Evolutionary conservation across 2,888 invertebrate genomes (phyloP), one percentile per base, ranked within the genome.

Genomic region (Rhodophaea formosa): DNA sequence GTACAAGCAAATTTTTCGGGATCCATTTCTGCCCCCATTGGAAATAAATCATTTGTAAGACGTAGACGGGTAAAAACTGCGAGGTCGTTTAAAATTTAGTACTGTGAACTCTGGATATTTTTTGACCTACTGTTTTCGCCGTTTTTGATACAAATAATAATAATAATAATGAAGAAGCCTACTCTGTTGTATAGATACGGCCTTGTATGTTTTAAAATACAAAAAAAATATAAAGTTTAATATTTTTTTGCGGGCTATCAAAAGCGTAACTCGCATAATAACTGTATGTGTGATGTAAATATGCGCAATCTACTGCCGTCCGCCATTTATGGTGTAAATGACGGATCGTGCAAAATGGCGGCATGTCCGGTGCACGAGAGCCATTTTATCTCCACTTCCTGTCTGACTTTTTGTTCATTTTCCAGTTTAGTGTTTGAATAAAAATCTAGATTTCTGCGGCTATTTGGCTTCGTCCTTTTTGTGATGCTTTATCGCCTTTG

Each of bases 301-400:
- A 30, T 8, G 30, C 29, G 29, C n/a, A 53, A 42, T 39, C 23
- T 42, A 42, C 30, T 3, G n/a, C 10, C 15, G 15, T 29, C 53
- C 30, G 15, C 30, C 23, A 30, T 53, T 42, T 53, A n/a, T 15
- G 14, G 23, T 44, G n/a, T 8, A 44, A 53, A 39, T 51, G 35
- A 35, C 10, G 51, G 8, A 23, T 55, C 54, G 32, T 16, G 35
- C 45, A 45, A 55, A 55, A 51, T 51, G 51, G 51, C 51, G 16
- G 51, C 35, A 51, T 16, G 16, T 51, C 51, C 51, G 51, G 51
- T 39, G 12, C 8, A 35, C 35, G 51, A 51, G 51, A 51, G 35
- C 35, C 46, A 30, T 45, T 35, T 55, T 55, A 55, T 55, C 54
- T 55, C 45, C 17, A 44, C 32, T 45, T 55, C 54, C 54, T 45